phyloP scores from a whole-genome alignment of 2,113 vertebrate genomes.

The Pteronura brasiliensis region DNA sequence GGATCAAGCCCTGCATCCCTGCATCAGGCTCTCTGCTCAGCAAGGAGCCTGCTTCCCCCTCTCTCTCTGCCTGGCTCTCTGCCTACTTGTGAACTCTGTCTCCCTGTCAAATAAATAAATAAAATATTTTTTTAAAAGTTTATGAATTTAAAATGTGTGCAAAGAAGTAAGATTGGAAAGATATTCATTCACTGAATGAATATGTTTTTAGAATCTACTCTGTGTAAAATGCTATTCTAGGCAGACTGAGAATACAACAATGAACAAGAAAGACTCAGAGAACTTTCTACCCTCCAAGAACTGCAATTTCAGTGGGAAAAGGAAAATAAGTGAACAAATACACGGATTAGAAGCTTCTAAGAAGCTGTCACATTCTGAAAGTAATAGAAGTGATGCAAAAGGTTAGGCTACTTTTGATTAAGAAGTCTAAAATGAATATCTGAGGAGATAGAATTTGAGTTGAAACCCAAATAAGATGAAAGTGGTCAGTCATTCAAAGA shows the following conservation, averaged over 20 bases:
- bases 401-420: not conserved
- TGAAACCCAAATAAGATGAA: not conserved
- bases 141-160: not conserved
- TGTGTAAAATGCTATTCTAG: not conserved
- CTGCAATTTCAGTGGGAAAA: not conserved
- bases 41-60: too few relatives aligned
- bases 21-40: too few relatives aligned
- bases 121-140: not conserved
- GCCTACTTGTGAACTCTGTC: too few relatives aligned
- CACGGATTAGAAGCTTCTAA: not conserved
- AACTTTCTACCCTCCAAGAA: not conserved
- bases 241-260: not conserved
- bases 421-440: not conserved
- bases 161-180: conserved; percentile 17
- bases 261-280: not conserved
- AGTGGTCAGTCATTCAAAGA: not conserved
- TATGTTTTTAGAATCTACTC: not conserved
- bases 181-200: not conserved
- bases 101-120: not conserved
- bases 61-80: too few relatives aligned
- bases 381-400: not conserved
- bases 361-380: not conserved
- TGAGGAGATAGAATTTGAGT: not conserved
- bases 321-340: not conserved
- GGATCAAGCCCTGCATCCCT: too few relatives aligned